Percentiles rank a stretch among this genome's conserved stretches.
These are phyloP conservation scores for Nibea coibor DNA, from an alignment of 2,113 vertebrate species.

Conservation along the genomic window DNA sequence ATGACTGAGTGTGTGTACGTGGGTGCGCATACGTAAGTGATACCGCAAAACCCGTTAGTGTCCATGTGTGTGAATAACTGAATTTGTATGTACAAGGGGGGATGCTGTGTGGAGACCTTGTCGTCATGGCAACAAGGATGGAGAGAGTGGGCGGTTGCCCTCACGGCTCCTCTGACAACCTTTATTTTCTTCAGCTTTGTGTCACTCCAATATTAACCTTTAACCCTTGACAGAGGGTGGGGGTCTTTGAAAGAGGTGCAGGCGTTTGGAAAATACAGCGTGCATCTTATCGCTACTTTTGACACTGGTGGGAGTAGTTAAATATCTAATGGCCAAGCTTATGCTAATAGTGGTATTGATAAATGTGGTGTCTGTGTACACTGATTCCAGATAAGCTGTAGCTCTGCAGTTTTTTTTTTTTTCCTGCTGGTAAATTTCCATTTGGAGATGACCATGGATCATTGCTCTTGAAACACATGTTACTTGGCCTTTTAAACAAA, in stretches of 20 bases:
- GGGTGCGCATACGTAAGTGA: slow-evolving; percentile 65
- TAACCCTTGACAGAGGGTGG: slow-evolving; percentile 51
- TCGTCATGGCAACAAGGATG: slow-evolving; percentile 80
- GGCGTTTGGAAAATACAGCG: slow-evolving; percentile 3
- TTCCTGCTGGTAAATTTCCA: slow-evolving; percentile 67
- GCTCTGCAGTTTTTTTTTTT: slow-evolving; percentile 33
- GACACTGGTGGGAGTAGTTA: slow-evolving; percentile 48
- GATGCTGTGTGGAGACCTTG: slow-evolving; percentile 69
- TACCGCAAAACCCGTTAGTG: slow-evolving; percentile 62
- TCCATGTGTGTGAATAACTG: slow-evolving; percentile 83
- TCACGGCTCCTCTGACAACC: slow-evolving; percentile 73
- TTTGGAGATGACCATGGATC: slow-evolving; percentile 55
- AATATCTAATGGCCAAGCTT: slow-evolving; percentile 36
- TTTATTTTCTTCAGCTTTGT: slow-evolving; percentile 81
- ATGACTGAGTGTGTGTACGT: slow-evolving; percentile 47
- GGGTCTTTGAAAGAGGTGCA: neutral
- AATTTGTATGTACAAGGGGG: slow-evolving; percentile 79
- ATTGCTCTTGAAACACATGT: slow-evolving; percentile 40
- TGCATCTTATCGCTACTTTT: slow-evolving; percentile 13
- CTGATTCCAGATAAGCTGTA: slow-evolving; percentile 60
- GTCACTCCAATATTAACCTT: slow-evolving; percentile 73
- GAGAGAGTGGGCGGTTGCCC: slow-evolving; percentile 75
- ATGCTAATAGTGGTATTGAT: slow-evolving; percentile 76
- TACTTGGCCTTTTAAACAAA: slow-evolving; percentile 53
- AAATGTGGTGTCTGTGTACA: slow-evolving; percentile 55